Evolutionary conservation across 1,140 invertebrate species (phyloP), one percentile per base, ranked within the genome.

Genomic region (Wiebesia pumilae): DNA sequence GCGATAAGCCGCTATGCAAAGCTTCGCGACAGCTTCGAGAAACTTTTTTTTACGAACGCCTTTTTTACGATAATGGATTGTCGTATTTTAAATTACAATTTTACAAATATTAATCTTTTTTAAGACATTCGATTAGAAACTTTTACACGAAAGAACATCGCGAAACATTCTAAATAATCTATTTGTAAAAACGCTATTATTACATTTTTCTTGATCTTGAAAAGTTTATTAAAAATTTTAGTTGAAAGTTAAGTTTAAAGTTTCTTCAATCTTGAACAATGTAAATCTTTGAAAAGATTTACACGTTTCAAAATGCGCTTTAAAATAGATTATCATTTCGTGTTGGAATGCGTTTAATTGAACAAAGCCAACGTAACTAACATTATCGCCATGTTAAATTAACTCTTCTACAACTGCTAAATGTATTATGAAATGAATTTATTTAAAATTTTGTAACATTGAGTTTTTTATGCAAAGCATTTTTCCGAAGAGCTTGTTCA

Each of bases 281-380:
- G 19, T 40, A 73, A 12, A 73, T 40, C 3, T 73, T 40, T 40
- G 19, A 40, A 38, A 73, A 47, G 1, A 73, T 69, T 30, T 27
- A 73, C 24, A 30, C 35, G 24, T 73, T 73, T 73, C 38, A 40
- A 38, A 73, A 27, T 73, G 35, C 69, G n/a, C 35, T 40, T 73
- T 73, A 24, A 73, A 73, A 73, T 40, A 73, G 35, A 73, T 73
- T 40, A 40, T 73, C 69, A 1, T 21, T 73, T 69, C 65, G 65
- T 69, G 65, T 27, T 73, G 38, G 69, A 40, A 73, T 73, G 38
- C 38, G 16, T 3, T 73, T 73, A 40, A 73, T 73, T 73, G 7
- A 73, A 73, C 69, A 40, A 73, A 40, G 19, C 24, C 24, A 14
- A 38, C 30, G 30, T 14, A 54, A 54, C 7, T 54, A 54, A 16